Evolutionary conservation across 2,113 vertebrate genomes (phyloP).

Genomic region (Micromys minutus): DNA sequence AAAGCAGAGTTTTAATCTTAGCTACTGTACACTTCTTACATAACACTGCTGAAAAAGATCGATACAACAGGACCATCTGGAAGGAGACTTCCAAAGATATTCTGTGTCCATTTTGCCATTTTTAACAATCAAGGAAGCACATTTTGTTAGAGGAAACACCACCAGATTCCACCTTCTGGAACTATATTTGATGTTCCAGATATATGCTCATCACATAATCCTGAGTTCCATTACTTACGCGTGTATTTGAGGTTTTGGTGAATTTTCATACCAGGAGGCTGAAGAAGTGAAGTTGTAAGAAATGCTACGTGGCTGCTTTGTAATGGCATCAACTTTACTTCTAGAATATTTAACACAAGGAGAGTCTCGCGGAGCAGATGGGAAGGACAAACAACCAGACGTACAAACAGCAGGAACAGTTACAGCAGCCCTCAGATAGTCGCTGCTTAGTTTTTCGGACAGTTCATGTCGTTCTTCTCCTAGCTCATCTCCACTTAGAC

Average conservation of each 20-base stretch:
- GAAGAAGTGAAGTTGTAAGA: constrained; percentile 82
- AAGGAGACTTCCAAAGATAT: background rate
- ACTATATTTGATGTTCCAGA: background rate
- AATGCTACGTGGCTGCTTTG: constrained; percentile 86
- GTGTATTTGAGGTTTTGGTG: constrained; percentile 92
- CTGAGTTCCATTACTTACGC: constrained; percentile 89
- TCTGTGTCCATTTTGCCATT: background rate
- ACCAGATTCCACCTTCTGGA: background rate
- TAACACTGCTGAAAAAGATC: background rate
- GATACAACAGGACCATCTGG: background rate
- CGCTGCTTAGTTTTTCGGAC: constrained; percentile 81
- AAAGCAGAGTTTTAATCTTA: background rate
- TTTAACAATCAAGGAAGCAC: constrained; percentile 11
- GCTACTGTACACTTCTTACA: background rate
- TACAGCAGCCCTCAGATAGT: constrained; percentile 77
- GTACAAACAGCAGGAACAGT: constrained; percentile 84
- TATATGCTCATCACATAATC: background rate
- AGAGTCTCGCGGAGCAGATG: constrained; percentile 86
- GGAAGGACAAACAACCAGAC: constrained; percentile 87
- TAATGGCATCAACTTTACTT: constrained; percentile 86
- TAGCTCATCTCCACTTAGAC: constrained; percentile 70
- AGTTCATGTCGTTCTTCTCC: constrained; percentile 77
- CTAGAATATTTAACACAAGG: constrained; percentile 85
- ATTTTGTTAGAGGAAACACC: constrained; percentile 33
- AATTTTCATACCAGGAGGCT: constrained; percentile 93